Conservation (phyloP, 2,888 invertebrate genomes). For the Oegoconia quadripuncta region DNA sequence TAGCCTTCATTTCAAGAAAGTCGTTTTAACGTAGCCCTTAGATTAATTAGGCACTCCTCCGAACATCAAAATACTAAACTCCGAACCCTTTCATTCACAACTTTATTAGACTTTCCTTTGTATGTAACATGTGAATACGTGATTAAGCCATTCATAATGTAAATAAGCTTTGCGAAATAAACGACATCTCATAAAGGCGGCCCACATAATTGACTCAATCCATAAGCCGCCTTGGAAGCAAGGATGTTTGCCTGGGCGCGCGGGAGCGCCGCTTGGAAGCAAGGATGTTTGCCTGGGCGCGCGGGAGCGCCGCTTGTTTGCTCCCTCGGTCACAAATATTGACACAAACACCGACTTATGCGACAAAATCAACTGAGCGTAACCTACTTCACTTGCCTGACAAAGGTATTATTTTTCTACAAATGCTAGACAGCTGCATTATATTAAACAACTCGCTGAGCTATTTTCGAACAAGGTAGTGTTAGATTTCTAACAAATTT, state of each 20-base stretch:
- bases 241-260: constrained; percentile 40
- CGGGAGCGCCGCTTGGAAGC: constrained; percentile 23
- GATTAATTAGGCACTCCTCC: too few species aligned
- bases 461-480: neutral
- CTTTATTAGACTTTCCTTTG: too few species aligned
- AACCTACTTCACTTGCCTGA: constrained; percentile 1
- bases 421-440: too few species aligned
- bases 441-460: too few species aligned
- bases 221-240: constrained; percentile 37
- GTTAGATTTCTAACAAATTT: too few species aligned
- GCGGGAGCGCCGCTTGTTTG: constrained; percentile 35
- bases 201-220: constrained; percentile 41
- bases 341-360: constrained; percentile 44
- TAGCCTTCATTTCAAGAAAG: too few species aligned
- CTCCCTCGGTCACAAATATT: constrained; percentile 52
- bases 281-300: constrained; percentile 40
- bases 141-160: constrained; percentile 9
- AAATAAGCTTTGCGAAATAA: constrained; percentile 7
- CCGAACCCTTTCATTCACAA: too few species aligned
- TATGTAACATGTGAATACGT: neutral
- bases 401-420: neutral
- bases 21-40: too few species aligned
- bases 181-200: constrained; percentile 10
- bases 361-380: constrained; percentile 9
- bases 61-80: too few species aligned